These are phyloP conservation scores for Drosophila putrida DNA, from an alignment of 2,888 invertebrate genomes.

Conservation along the genomic window DNA sequence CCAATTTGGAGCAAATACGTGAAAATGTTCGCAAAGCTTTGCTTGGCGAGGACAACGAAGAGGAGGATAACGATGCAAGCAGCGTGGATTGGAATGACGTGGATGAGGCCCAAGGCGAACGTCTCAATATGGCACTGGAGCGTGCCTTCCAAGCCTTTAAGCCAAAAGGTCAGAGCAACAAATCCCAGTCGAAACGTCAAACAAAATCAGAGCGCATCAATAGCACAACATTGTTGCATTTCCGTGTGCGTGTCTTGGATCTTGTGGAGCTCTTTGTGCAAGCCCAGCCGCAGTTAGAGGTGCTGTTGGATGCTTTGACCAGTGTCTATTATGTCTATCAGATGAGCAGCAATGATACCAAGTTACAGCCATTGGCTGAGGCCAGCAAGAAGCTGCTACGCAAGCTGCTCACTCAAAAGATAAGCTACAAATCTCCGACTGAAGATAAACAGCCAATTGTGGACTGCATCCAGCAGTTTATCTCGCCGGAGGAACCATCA, in stretches of 20 bases:
- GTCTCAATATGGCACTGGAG: constrained; percentile 62
- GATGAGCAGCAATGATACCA: constrained; percentile 4
- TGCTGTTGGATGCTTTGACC: constrained; percentile 41
- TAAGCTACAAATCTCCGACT: background rate
- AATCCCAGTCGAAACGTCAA: constrained; percentile 32
- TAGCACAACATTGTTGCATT: constrained; percentile 53
- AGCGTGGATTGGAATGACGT: constrained; percentile 75
- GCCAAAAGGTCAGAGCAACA: constrained; percentile 12
- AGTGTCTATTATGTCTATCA: constrained; percentile 35
- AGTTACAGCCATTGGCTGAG: constrained; percentile 33
- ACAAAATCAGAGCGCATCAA: constrained; percentile 59
- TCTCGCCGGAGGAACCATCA: background rate
- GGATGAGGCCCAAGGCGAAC: constrained; percentile 59
- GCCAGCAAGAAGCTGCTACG: constrained; percentile 51
- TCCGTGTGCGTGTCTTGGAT: constrained; percentile 63
- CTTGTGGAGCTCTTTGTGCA: constrained; percentile 47
- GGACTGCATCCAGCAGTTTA: constrained; percentile 43
- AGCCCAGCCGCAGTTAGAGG: constrained; percentile 31
- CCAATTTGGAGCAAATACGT: constrained; percentile 48
- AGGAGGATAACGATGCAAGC: constrained; percentile 40
- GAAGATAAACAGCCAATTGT: constrained; percentile 25
- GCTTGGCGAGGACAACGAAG: constrained; percentile 12
- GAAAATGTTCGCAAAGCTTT: constrained; percentile 65
- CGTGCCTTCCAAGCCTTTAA: constrained; percentile 50
- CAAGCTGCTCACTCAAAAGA: constrained; percentile 27